phyloP scores from a whole-genome alignment of 2,113 vertebrate species.

The Felis catus region DNA sequence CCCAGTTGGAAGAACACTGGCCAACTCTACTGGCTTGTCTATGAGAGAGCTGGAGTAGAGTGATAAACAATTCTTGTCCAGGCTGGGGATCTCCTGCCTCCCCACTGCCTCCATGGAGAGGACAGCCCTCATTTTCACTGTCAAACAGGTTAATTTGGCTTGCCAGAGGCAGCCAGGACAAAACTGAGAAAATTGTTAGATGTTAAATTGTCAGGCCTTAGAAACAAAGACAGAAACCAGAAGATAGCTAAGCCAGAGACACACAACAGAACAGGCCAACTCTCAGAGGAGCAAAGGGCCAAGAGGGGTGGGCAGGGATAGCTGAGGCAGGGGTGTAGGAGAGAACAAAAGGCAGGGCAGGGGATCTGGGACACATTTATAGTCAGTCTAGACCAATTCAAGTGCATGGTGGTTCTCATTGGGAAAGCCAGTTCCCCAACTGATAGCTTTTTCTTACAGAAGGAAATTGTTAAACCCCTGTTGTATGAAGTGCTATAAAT shows the following conservation, averaged over 20 bases:
- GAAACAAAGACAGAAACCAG: neutral
- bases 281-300: neutral
- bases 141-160: neutral
- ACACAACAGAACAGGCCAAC: neutral
- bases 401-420: neutral
- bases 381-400: neutral
- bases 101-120: neutral
- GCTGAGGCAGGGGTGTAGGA: neutral
- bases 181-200: neutral
- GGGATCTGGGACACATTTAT: no score
- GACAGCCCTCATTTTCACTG: neutral
- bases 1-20: neutral
- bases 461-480: neutral
- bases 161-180: neutral
- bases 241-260: neutral
- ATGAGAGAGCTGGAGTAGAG: neutral
- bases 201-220: neutral
- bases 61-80: no score
- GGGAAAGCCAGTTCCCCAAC: neutral
- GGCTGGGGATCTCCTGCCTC: neutral
- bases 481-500: neutral
- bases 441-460: neutral
- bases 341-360: neutral
- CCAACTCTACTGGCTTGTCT: no score
- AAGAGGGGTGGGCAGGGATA: neutral